Percentiles rank a stretch among this genome's conserved stretches.
Evolutionary conservation across 2,888 invertebrate species (phyloP).

Genomic region (Brachylomia viminalis): DNA sequence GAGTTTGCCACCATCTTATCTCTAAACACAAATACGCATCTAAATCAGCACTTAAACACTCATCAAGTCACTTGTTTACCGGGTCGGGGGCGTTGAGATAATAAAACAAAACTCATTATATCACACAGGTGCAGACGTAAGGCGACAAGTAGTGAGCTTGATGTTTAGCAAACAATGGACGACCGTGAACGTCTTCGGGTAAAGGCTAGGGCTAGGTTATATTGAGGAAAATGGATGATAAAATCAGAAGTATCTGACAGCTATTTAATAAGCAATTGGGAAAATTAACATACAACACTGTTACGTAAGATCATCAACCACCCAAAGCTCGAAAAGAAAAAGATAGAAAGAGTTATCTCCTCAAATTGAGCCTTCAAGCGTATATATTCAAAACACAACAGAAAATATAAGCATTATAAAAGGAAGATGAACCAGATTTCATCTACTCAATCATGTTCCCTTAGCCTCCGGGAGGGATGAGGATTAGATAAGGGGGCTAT

Average conservation of each 20-base stretch:
- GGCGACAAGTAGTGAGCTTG: conserved; percentile 27
- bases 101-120: conserved; percentile 43
- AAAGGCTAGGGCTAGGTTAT: conserved; percentile 23
- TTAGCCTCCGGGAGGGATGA: not conserved
- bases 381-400: too few relatives aligned
- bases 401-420: not conserved
- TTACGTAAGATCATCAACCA: not conserved
- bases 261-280: not conserved
- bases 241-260: not conserved
- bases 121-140: conserved; percentile 15
- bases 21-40: conserved; percentile 27
- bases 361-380: not conserved
- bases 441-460: conserved; percentile 22
- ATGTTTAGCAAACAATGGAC: conserved; percentile 72
- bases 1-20: conserved; percentile 3
- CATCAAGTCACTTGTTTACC: conserved; percentile 33
- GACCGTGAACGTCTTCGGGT: conserved; percentile 61
- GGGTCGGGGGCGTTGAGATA: conserved; percentile 41
- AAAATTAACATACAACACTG: not conserved
- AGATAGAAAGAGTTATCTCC: too few relatives aligned
- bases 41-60: conserved; percentile 38
- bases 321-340: too few relatives aligned
- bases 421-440: not conserved
- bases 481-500: not conserved
- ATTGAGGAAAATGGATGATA: not conserved